Conservation (phyloP, 2,113 vertebrate species). For the Hippopotamus amphibius region DNA sequence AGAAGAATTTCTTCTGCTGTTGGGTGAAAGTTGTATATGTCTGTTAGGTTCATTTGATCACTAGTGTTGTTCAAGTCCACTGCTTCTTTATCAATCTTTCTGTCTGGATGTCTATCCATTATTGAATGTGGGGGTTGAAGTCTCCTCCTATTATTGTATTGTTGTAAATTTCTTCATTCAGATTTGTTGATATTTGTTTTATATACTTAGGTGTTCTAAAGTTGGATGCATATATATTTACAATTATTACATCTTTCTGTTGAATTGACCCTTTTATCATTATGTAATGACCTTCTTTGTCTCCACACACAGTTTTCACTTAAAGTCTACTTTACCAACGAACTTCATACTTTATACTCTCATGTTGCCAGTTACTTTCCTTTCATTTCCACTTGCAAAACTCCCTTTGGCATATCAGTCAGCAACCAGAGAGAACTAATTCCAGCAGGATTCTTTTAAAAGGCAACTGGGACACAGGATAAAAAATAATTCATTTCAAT, state of each 20-base stretch:
- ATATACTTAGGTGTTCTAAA: background rate
- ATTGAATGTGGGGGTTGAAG: background rate
- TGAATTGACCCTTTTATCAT: background rate
- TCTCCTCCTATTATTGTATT: background rate
- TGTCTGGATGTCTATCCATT: background rate
- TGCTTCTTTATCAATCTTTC: background rate
- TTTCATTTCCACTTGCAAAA: background rate
- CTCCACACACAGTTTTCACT: background rate
- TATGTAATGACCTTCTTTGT: background rate
- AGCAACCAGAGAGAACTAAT: background rate
- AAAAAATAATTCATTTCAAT: conserved; percentile 30
- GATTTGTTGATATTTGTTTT: background rate
- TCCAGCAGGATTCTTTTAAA: background rate
- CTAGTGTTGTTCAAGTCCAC: background rate
- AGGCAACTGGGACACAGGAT: background rate
- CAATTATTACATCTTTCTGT: background rate
- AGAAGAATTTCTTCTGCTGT: background rate
- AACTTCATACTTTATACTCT: background rate
- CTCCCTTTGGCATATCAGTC: background rate
- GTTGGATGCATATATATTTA: background rate
- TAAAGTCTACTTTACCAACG: background rate
- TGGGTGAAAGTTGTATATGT: background rate
- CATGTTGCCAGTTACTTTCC: background rate
- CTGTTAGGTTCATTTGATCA: background rate
- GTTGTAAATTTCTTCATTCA: background rate